Percentiles rank a stretch among this genome's conserved stretches.
Evolutionary conservation across 2,113 vertebrate species (phyloP).

Genomic region (Nothobranchius furzeri): DNA sequence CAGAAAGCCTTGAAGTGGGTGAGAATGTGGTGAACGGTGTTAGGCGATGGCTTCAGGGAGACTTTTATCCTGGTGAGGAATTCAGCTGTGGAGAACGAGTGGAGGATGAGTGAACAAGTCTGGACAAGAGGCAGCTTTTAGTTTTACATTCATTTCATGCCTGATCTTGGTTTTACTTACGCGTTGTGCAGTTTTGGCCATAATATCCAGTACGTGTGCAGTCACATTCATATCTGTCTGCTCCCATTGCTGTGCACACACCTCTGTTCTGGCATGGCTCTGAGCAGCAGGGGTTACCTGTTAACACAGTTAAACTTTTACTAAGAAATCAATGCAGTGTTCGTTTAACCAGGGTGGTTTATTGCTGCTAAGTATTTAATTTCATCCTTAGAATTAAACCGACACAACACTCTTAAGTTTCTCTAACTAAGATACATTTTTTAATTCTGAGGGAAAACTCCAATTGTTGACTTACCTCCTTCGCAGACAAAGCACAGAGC

Average conservation of each 20-base stretch:
- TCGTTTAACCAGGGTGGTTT: too few species aligned
- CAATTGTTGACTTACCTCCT: constrained; percentile 60
- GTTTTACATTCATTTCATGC: background rate
- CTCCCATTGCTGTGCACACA: constrained; percentile 81
- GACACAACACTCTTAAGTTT: too few species aligned
- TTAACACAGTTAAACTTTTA: background rate
- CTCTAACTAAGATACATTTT: background rate
- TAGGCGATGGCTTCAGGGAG: constrained; percentile 86
- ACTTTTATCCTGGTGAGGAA: constrained; percentile 87
- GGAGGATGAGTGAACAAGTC: background rate
- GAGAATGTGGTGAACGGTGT: constrained; percentile 92
- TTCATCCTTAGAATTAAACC: too few species aligned
- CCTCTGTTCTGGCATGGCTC: constrained; percentile 93
- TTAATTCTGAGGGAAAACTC: background rate
- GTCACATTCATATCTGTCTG: constrained; percentile 88
- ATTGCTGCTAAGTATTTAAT: too few species aligned
- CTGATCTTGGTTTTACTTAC: constrained; percentile 75
- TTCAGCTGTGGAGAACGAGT: constrained; percentile 80
- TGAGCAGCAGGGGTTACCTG: constrained; percentile 92
- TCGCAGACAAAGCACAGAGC: constrained; percentile 64
- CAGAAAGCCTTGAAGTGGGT: constrained; percentile 92
- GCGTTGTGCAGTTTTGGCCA: constrained; percentile 88
- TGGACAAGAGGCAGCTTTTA: background rate
- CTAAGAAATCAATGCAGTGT: background rate
- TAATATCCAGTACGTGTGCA: constrained; percentile 91